These are phyloP conservation scores for Dromius quadrimaculatus DNA, from an alignment of 2,888 invertebrate species.

Conservation along the genomic window DNA sequence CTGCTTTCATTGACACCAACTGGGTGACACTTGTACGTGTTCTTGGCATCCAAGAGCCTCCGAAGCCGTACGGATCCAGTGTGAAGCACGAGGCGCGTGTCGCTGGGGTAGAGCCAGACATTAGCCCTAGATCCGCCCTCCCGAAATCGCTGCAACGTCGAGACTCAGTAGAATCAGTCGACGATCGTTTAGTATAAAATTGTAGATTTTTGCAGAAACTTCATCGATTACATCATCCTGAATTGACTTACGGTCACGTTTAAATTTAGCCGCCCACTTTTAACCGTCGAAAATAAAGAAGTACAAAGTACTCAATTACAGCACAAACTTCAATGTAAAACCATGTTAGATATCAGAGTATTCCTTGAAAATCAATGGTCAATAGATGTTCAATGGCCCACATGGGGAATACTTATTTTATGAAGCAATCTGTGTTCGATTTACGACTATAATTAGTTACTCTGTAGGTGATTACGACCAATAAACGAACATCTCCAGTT, in stretches of 20 bases:
- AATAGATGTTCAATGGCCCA: constrained; percentile 12
- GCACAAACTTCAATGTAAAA: too few species aligned
- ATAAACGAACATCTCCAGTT: constrained; percentile 22
- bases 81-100: constrained; percentile 36
- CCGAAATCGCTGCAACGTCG: constrained; percentile 38
- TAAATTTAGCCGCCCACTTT: too few species aligned
- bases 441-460: constrained; percentile 40
- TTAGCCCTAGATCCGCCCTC: constrained; percentile 24
- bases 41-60: constrained; percentile 62
- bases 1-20: constrained; percentile 59
- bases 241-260: too few species aligned
- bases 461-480: constrained; percentile 37
- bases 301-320: too few species aligned
- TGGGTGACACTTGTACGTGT: constrained; percentile 50
- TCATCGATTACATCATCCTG: too few species aligned
- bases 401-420: constrained; percentile 20
- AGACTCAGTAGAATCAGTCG: too few species aligned
- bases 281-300: too few species aligned
- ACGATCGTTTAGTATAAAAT: too few species aligned
- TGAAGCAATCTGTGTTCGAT: constrained; percentile 37
- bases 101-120: constrained; percentile 5
- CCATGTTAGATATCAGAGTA: too few species aligned
- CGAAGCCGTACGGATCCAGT: constrained; percentile 69
- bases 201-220: too few species aligned
- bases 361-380: constrained; percentile 13